Base-by-base conservation (phyloP, 2,797 vertebrate genomes). In the Clarias laeviceps region DNA sequence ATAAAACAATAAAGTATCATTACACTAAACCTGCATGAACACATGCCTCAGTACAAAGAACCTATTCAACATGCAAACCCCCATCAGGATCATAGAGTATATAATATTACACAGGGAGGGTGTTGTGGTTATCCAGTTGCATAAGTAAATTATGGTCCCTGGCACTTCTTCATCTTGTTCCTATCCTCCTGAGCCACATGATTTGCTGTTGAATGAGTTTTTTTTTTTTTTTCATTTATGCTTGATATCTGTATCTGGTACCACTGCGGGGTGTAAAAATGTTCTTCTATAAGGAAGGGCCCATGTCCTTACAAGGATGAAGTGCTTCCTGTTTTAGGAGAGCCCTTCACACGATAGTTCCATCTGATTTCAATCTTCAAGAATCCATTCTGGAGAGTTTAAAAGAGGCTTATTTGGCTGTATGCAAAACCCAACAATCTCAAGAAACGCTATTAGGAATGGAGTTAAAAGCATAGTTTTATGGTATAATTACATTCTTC, bases 11-110 rank as follows among this genome's bases (percentile, higher is more conserved):
- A 61, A 59, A 83, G 82, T 74, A 57, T 82, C 37, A 74, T 83
- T 74, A 73, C 22, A 22, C 56, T 61, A 83, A 73, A 64, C 56
- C 69, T 74, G n/a, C 59, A 45, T 40, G 57, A 29, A 83, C 56
- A 83, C 68, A 83, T 74, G 57, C 69, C 69, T 73, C 82, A 29
- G 56, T 22, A 74, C 82, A 83, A 83, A 73, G 32, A 64, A 64
- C 1, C 4, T 24, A 56, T 69, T 82, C 64, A 69, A 59, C n/a
- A 57, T 32, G 27, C 54, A 65, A 65, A 64, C 34, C 29, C 37
- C 40, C 80, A 82, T 54, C 64, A 54, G 11, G 65, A 57, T 56
- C 12, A 20, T 27, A 72, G 50, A 61, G 66, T 40, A 61, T 70
- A 83, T 69, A 82, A 40, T 64, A 83, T 83, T 64, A 62, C 82